These are phyloP conservation scores for Hetaerina americana DNA, from an alignment of 1,140 invertebrate genomes.

Conservation along the genomic window DNA sequence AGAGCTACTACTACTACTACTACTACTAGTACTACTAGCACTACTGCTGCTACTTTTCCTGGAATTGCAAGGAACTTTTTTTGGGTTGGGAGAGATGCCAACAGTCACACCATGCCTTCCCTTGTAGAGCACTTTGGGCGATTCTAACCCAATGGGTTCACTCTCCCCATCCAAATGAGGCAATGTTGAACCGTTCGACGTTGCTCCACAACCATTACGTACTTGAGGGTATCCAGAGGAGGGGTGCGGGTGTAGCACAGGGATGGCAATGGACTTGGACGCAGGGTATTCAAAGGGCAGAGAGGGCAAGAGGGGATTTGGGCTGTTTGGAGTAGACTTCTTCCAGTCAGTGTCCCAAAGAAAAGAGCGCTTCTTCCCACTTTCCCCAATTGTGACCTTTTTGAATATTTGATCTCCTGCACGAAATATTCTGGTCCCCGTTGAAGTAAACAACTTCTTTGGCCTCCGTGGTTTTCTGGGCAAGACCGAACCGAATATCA, in stretches of 20 bases:
- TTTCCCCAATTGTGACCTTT: slow-evolving; percentile 8
- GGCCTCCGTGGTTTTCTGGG: background rate
- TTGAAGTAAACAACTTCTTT: slow-evolving; percentile 20
- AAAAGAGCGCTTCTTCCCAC: slow-evolving; percentile 19
- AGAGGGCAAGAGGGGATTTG: background rate
- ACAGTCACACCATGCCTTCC: background rate
- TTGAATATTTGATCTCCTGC: background rate
- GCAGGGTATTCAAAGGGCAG: background rate
- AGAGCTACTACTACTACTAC: background rate
- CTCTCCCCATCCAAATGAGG: slow-evolving; percentile 9
- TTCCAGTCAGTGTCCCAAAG: slow-evolving; percentile 22
- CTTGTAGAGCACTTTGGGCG: background rate
- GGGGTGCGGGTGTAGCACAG: background rate
- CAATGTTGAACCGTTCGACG: slow-evolving; percentile 1
- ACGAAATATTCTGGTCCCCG: slow-evolving; percentile 26
- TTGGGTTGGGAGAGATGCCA: background rate
- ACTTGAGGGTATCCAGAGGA: background rate
- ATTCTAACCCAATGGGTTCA: slow-evolving; percentile 5
- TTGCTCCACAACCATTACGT: background rate
- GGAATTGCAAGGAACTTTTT: background rate
- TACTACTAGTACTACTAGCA: background rate
- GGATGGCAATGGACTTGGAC: background rate
- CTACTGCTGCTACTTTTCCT: background rate
- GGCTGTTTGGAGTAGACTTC: background rate
- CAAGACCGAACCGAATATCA: background rate